These are phyloP conservation scores for Yponomeuta evonymella DNA, from an alignment of 2,888 invertebrate species.

Conservation along the genomic window DNA sequence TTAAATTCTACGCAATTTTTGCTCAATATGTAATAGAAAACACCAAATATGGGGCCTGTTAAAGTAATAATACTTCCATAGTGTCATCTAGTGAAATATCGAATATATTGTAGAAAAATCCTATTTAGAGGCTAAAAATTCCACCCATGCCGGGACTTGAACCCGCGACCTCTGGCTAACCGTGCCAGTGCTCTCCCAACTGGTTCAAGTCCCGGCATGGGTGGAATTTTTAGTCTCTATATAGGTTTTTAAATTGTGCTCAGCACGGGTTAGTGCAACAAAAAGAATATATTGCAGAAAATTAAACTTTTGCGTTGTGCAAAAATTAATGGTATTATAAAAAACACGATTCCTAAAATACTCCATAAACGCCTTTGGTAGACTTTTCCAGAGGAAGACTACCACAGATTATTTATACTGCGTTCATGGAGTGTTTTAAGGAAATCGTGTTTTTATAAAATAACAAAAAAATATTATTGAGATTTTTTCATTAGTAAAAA, in stretches of 20 bases:
- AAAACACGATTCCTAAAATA: constrained; percentile 3
- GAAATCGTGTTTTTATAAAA: not conserved
- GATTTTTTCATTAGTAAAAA: constrained; percentile 2
- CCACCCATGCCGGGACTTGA: no score
- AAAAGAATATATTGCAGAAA: not conserved
- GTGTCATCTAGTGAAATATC: not conserved
- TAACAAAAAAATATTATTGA: not conserved
- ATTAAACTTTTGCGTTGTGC: not conserved
- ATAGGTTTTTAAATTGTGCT: no score
- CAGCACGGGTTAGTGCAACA: no score
- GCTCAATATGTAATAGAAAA: constrained; percentile 29
- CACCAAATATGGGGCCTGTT: not conserved
- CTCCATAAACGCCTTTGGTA: not conserved
- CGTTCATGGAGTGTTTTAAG: not conserved
- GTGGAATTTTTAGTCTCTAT: no score
- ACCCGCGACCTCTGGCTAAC: no score
- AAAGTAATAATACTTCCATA: not conserved
- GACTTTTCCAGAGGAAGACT: no score
- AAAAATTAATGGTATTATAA: not conserved
- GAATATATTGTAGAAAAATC: not conserved
- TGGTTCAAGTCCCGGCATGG: no score
- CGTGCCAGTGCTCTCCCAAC: no score
- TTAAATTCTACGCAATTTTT: constrained; percentile 30
- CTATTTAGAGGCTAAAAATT: no score
- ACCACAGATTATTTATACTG: no score